Evolutionary conservation across 2,797 vertebrate genomes (phyloP).

Genomic region (Orestias chungarensis): DNA sequence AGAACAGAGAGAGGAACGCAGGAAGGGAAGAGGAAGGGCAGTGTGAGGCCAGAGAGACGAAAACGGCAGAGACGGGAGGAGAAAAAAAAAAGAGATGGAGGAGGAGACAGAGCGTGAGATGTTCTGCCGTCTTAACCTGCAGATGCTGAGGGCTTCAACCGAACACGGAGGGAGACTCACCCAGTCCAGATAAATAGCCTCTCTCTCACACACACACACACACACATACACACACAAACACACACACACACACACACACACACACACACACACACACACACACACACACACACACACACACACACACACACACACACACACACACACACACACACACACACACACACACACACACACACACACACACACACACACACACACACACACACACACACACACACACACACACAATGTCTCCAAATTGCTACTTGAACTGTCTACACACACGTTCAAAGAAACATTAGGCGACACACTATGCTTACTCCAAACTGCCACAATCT

Average conservation of each 20-base stretch:
- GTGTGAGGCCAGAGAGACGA: not conserved
- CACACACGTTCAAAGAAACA: conserved; percentile 48
- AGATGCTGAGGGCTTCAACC: conserved; percentile 58
- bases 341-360: conserved; percentile 40
- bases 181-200: conserved; percentile 68
- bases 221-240: conserved; percentile 31
- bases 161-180: conserved; percentile 51
- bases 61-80: conserved; percentile 19
- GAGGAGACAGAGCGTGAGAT: conserved; percentile 43
- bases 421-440: conserved; percentile 73
- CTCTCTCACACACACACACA: conserved; percentile 17
- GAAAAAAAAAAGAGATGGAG: conserved; percentile 5
- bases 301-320: conserved; percentile 47
- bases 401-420: conserved; percentile 62
- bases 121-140: conserved; percentile 57
- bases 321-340: conserved; percentile 60
- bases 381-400: conserved; percentile 47
- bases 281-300: conserved; percentile 9
- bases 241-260: conserved; percentile 32
- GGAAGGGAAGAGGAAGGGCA: not conserved
- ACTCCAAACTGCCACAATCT: conserved; percentile 66
- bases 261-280: conserved; percentile 48
- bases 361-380: not conserved
- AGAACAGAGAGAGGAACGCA: conserved; percentile 46
- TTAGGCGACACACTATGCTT: conserved; percentile 54